phyloP scores from a whole-genome alignment of 2,113 vertebrate genomes.

The Cranoglanis bouderius region DNA sequence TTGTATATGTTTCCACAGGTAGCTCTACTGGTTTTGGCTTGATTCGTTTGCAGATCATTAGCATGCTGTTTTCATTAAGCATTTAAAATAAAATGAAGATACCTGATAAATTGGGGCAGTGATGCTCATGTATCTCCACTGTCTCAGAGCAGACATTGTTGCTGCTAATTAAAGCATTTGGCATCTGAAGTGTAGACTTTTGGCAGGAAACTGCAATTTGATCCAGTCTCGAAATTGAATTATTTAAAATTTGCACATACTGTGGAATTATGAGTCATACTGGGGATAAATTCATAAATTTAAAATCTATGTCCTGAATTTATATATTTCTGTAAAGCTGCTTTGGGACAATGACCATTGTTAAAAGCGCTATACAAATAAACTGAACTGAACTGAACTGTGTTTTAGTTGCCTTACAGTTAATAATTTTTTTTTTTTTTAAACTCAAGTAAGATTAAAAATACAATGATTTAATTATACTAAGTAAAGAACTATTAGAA shows the following conservation, averaged over 20 bases:
- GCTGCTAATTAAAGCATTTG: background rate
- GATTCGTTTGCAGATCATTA: background rate
- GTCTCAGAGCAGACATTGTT: background rate
- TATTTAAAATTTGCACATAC: background rate
- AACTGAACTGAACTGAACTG: no score
- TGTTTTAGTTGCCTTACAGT: background rate
- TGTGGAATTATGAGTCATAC: no score
- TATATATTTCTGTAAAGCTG: no score
- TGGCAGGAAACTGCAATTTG: background rate
- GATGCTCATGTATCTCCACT: background rate
- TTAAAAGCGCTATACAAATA: no score
- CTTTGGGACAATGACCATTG: no score
- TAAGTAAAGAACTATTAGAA: background rate
- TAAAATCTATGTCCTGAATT: no score
- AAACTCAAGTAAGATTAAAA: background rate
- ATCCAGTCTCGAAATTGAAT: background rate
- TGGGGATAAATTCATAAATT: no score
- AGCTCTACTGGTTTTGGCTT: background rate
- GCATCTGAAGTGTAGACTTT: background rate
- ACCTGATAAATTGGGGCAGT: background rate
- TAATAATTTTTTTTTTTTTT: no score
- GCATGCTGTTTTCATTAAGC: background rate
- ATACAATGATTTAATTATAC: background rate
- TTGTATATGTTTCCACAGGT: background rate
- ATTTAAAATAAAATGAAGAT: background rate